Conservation (phyloP, 2,797 vertebrate genomes). For the Enteromius radiatus region DNA sequence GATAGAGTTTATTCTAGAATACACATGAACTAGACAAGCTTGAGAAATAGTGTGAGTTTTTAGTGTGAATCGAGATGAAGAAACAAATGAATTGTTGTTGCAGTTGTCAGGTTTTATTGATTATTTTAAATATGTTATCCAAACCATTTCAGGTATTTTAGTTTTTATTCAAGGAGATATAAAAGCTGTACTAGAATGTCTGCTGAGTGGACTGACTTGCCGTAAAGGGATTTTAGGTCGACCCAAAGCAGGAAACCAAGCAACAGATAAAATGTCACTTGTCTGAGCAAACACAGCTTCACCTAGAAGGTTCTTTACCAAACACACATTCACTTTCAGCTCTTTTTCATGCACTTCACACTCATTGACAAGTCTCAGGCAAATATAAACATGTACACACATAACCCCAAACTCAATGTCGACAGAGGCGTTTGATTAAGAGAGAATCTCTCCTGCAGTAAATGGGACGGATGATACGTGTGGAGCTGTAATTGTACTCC, state of each 20-base stretch:
- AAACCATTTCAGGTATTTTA: neutral
- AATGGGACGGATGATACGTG: slow-evolving; percentile 1
- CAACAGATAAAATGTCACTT: neutral
- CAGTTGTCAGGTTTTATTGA: neutral
- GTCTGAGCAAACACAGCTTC: slow-evolving; percentile 8
- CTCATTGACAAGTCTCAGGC: slow-evolving; percentile 23
- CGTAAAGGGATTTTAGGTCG: neutral
- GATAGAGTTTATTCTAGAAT: slow-evolving; percentile 9
- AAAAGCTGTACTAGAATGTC: neutral
- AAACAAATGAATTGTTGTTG: neutral
- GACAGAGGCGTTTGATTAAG: slow-evolving; percentile 31
- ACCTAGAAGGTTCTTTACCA: neutral
- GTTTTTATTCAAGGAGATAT: neutral
- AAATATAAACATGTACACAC: slow-evolving; percentile 27
- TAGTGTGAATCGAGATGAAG: neutral
- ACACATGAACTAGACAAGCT: neutral
- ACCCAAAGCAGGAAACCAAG: neutral
- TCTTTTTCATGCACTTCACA: slow-evolving; percentile 20
- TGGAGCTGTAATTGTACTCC: slow-evolving; percentile 29
- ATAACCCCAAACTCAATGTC: slow-evolving; percentile 20
- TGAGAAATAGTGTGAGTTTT: neutral
- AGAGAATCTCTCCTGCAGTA: slow-evolving; percentile 12
- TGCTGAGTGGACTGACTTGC: neutral
- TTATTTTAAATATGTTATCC: neutral
- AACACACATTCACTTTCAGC: neutral